Base-by-base conservation (phyloP, 2,888 invertebrate species). In the Thymelicus acteon region DNA sequence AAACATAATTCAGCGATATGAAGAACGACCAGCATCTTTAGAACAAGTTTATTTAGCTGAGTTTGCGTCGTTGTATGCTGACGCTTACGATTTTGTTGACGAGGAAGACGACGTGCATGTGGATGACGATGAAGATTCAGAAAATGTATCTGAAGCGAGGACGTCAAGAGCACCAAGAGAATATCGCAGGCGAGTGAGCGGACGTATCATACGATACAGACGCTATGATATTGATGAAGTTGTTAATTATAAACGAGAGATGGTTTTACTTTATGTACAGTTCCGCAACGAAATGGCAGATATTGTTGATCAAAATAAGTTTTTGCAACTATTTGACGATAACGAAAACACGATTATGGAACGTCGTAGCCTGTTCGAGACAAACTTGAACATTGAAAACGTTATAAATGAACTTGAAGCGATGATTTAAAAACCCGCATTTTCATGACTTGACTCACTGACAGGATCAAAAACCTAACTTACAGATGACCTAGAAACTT, bases 1-100 rank as follows among this genome's bases (percentile, higher is more conserved):
- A 71, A 84, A 88, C 77, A 85, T 84, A 77, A 82, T 88, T 61
- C 84, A 87, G 65, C 85, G 84, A 66, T 90, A 90, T 74, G 80
- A 89, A 76, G 79, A 85, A 76, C 72, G 89, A 73, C 88, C 86
- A 64, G 76, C 78, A 72, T 79, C 82, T 67, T 74, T 90, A 7
- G 67, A 78, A 67, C 60, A 81, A 66, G 73, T 85, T 60, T 80
- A 82, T 62, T 76, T 90, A 57, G 88, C 87, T 5, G 79, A 83
- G 76, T 90, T 88, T 78, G 82, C 79, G 1, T 76, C 82, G 76
- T 81, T 76, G 75, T 82, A 82, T 75, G 77, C 79, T 79, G 74
- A 80, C 39, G 8, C 69, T 79, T 37, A 62, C 76, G 80, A 82
- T 80, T 81, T 80, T 78, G 48, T 80, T 75, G 80, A 80, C 78